Evolutionary conservation across 2,888 invertebrate species (phyloP), one percentile per base, ranked within the genome.

Genomic region (Merodon equestris): DNA sequence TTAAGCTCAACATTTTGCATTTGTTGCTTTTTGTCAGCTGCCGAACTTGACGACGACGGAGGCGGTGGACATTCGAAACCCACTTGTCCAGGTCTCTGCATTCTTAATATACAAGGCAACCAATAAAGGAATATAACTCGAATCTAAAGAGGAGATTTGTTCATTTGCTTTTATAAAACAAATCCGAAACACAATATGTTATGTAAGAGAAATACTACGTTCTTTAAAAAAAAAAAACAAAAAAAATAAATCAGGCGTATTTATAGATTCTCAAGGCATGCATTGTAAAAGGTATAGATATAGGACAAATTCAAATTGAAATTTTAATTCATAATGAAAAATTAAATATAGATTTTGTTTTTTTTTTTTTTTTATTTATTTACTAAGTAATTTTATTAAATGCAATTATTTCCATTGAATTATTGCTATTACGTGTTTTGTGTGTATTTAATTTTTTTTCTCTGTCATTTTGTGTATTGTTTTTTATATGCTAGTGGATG

Each of bases 61-160:
- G 91, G 91, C 73, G 87, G 87, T 81, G 87, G 88, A 84, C 88
- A 89, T 84, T 89, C 89, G 83, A 88, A 89, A 82, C 91, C 91
- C 83, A 88, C 89, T 87, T 92, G 91, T 85, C 92, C 93, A 83
- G 93, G 92, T 87, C 93, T 91, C 86, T 94, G 94, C 98, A 99
- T 99, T 87, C 98, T 93, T 89, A 99, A 92, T 86, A 98, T 90
- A 93, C 97, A 97, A 86, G 99, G 99, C 90, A 99, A 92, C 97
- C 98, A 99, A 90, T 96, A 95, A 87, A 99, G 93, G 91, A 99
- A 96, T 88, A 98, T 93, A 86, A 95, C 93, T 89, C 94, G 95
- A 87, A 96, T 94, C 96, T 96, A 91, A 79, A 81, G 74, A 79
- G 57, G 63, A 77, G 64, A 77, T 67, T 58, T 61, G 63, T 40